phyloP scores from a whole-genome alignment of 2,888 invertebrate genomes.

The Andricus curvator region DNA sequence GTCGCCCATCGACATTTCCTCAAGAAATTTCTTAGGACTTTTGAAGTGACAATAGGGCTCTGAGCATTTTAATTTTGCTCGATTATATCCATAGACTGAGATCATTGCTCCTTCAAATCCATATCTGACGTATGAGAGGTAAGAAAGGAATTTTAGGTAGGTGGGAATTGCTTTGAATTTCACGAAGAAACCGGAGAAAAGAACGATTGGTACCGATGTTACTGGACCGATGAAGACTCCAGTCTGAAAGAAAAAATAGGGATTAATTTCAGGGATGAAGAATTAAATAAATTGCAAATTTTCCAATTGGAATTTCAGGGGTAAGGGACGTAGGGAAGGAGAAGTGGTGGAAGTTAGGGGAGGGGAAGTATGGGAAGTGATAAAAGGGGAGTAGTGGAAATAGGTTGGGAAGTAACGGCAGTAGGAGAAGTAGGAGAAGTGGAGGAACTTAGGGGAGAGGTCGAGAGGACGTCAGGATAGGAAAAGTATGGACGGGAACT shows the following conservation, averaged over 20 bases:
- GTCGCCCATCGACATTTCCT: slow-evolving; percentile 90
- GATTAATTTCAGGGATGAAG: neutral
- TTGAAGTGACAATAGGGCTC: slow-evolving; percentile 91
- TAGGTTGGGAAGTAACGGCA: no score
- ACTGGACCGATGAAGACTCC: slow-evolving; percentile 90
- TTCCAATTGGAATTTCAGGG: no score
- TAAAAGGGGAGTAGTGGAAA: no score
- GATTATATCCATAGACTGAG: slow-evolving; percentile 92
- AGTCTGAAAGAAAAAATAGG: slow-evolving; percentile 74
- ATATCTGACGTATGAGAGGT: slow-evolving; percentile 93
- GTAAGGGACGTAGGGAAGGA: no score
- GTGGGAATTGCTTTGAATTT: slow-evolving; percentile 94
- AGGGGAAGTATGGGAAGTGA: no score
- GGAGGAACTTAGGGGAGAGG: no score
- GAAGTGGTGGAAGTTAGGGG: no score
- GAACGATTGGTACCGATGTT: slow-evolving; percentile 92
- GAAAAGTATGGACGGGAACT: no score
- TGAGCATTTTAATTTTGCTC: slow-evolving; percentile 90
- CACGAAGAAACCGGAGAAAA: slow-evolving; percentile 97
- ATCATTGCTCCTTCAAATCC: slow-evolving; percentile 96
- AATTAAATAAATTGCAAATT: neutral
- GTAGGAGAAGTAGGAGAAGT: no score
- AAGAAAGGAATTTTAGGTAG: slow-evolving; percentile 93
- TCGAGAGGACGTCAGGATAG: no score
- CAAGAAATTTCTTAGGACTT: slow-evolving; percentile 89